phyloP scores from a whole-genome alignment of 2,797 vertebrate genomes.

The Anolis apletophallus region DNA sequence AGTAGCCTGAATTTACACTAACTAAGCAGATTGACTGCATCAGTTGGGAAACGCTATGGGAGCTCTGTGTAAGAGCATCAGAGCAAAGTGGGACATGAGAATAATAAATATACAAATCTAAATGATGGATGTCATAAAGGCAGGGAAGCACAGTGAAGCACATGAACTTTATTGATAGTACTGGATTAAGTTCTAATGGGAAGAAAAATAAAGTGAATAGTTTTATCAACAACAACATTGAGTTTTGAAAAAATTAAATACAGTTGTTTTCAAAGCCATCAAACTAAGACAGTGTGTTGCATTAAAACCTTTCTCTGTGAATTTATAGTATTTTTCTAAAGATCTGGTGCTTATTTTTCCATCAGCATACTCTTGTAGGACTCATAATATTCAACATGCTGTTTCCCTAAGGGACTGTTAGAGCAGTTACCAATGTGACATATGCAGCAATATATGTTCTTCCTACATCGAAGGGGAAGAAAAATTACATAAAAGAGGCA shows the following conservation, averaged over 20 bases:
- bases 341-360: slow-evolving; percentile 58
- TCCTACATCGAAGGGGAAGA: slow-evolving; percentile 36
- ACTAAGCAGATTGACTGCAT: no score
- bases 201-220: background rate
- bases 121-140: background rate
- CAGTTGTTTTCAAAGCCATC: background rate
- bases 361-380: slow-evolving; percentile 49
- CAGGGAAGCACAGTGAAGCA: background rate
- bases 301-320: slow-evolving; percentile 8
- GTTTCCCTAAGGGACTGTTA: slow-evolving; percentile 52
- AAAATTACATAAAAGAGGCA: slow-evolving; percentile 38
- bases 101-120: background rate
- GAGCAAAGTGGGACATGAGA: background rate
- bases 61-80: no score
- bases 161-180: background rate
- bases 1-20: background rate
- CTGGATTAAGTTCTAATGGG: background rate
- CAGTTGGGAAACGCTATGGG: no score
- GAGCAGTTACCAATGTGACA: slow-evolving; percentile 44
- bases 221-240: background rate
- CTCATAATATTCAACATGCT: slow-evolving; percentile 42
- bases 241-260: background rate
- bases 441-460: background rate
- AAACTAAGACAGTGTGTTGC: background rate
- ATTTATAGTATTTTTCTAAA: background rate